Evolutionary conservation across 2,113 vertebrate genomes (phyloP).

Genomic region (Eleginops maclovinus): DNA sequence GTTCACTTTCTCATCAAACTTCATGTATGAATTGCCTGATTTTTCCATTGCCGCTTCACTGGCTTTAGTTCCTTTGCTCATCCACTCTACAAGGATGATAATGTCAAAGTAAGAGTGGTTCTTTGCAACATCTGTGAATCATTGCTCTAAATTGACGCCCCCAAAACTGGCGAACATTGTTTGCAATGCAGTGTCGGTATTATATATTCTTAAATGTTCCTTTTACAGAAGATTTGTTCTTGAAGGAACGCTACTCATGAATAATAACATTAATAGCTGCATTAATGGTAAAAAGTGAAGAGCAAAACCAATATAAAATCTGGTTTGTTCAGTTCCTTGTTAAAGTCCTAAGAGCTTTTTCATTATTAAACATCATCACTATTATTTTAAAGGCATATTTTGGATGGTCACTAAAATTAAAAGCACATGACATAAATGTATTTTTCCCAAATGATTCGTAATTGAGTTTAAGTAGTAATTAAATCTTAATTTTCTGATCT

Average conservation of each 20-base stretch:
- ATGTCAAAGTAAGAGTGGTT: conserved; percentile 9
- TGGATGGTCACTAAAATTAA: neutral
- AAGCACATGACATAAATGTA: neutral
- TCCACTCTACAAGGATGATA: conserved; percentile 6
- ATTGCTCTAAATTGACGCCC: conserved; percentile 30
- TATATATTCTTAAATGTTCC: too few species aligned
- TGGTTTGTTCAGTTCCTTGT: too few species aligned
- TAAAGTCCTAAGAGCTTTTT: neutral
- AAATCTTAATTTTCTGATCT: neutral
- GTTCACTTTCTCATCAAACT: conserved; percentile 54
- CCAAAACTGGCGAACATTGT: neutral
- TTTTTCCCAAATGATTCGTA: neutral
- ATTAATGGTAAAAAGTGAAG: neutral
- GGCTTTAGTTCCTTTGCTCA: conserved; percentile 27
- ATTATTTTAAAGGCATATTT: neutral
- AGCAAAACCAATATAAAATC: too few species aligned
- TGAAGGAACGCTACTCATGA: too few species aligned
- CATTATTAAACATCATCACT: neutral
- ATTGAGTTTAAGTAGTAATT: neutral
- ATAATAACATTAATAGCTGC: neutral
- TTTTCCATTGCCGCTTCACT: conserved; percentile 48
- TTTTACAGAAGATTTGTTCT: too few species aligned
- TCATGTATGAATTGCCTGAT: conserved; percentile 33
- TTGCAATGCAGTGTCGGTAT: neutral
- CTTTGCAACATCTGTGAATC: conserved; percentile 52